A percentile compares a stretch with the other conserved stretches of the same genome.
Evolutionary conservation across 2,113 vertebrate species (phyloP).

Genomic region (Stigmatopora nigra): DNA sequence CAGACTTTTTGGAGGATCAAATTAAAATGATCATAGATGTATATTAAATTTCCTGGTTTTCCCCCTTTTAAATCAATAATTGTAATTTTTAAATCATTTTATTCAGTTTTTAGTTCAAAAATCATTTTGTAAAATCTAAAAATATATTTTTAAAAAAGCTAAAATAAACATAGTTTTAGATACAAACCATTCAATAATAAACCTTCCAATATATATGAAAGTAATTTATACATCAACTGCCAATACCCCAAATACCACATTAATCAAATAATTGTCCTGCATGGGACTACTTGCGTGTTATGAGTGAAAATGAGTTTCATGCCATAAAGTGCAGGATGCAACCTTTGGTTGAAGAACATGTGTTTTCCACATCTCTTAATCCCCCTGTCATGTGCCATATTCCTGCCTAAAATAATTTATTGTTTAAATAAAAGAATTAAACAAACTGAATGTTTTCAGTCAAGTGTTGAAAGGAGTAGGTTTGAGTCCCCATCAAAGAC

Average conservation of each 20-base stretch:
- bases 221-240: background rate
- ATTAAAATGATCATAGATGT: no score
- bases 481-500: constrained; percentile 12
- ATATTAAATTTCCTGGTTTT: no score
- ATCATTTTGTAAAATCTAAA: no score
- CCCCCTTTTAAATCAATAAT: no score
- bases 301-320: constrained; percentile 18
- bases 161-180: no score
- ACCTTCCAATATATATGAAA: background rate
- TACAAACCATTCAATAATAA: background rate
- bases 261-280: background rate
- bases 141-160: no score
- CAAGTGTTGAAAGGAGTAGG: constrained; percentile 46
- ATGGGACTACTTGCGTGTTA: constrained; percentile 5
- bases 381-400: constrained; percentile 43
- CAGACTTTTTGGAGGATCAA: no score
- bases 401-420: constrained; percentile 42
- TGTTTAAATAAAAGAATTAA: constrained; percentile 39
- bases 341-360: constrained; percentile 46
- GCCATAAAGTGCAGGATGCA: constrained; percentile 22
- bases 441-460: constrained; percentile 38
- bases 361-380: constrained; percentile 56
- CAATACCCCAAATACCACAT: background rate
- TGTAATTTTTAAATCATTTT: no score
- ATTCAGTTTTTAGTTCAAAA: no score